phyloP scores from a whole-genome alignment of 2,888 invertebrate genomes.

The Candidula unifasciata region DNA sequence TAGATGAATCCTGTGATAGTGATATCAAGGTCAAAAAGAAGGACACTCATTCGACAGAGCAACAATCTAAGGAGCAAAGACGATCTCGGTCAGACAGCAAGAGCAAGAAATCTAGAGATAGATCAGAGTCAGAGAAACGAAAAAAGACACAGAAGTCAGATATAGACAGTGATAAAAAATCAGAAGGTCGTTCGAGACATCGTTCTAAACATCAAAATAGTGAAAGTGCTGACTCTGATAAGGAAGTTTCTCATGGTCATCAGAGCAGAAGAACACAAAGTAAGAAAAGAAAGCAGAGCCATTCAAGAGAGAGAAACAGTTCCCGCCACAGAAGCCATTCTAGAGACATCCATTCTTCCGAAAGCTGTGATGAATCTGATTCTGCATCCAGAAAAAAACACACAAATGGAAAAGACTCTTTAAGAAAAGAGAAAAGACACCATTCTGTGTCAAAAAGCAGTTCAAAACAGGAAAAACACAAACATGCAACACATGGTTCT shows the following conservation, averaged over 20 bases:
- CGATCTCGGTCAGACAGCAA: background rate
- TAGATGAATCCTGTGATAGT: slow-evolving; percentile 29
- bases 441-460: slow-evolving; percentile 26
- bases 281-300: slow-evolving; percentile 9
- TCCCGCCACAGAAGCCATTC: slow-evolving; percentile 29
- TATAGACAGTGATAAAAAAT: background rate
- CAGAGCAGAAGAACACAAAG: background rate
- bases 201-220: background rate
- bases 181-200: background rate
- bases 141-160: slow-evolving; percentile 19
- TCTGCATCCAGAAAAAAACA: slow-evolving; percentile 28
- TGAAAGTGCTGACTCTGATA: slow-evolving; percentile 12
- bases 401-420: background rate
- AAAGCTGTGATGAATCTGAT: slow-evolving; percentile 11
- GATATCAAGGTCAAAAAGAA: slow-evolving; percentile 18
- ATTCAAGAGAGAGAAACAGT: background rate
- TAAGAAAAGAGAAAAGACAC: background rate
- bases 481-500: background rate
- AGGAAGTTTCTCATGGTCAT: slow-evolving; percentile 24
- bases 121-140: background rate
- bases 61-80: background rate
- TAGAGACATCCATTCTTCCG: slow-evolving; percentile 35
- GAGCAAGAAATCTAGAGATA: background rate
- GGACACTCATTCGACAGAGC: background rate
- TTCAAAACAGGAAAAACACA: background rate